Conservation (phyloP, 2,797 vertebrate species). For the Sebastes kiyomatsui region DNA sequence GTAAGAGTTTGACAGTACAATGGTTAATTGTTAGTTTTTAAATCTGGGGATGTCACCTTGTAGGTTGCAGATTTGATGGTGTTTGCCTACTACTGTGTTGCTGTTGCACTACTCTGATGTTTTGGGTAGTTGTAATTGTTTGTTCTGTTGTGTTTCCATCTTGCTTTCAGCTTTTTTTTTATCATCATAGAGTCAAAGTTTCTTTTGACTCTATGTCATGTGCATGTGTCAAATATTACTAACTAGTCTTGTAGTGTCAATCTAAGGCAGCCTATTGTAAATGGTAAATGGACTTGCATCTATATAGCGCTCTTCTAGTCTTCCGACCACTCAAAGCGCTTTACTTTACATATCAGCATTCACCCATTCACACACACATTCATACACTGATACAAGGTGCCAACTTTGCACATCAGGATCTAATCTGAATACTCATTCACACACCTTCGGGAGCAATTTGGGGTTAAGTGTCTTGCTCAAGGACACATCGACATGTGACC, state of each 20-base stretch:
- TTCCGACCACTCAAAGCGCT: no score
- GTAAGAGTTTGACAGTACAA: background rate
- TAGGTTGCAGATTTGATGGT: background rate
- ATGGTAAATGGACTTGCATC: no score
- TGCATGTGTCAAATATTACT: background rate
- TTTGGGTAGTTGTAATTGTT: background rate
- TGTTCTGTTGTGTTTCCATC: background rate
- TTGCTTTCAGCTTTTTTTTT: background rate
- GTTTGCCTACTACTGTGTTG: background rate
- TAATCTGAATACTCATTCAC: no score
- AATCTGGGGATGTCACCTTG: background rate
- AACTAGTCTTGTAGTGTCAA: background rate
- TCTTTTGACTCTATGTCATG: background rate
- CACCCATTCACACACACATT: no score
- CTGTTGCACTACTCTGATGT: background rate
- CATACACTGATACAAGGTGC: no score
- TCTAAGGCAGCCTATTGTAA: background rate
- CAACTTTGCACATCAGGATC: no score
- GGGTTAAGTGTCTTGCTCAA: no score
- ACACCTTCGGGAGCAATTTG: no score
- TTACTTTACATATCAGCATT: no score
- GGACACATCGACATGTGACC: no score
- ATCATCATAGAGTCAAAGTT: background rate
- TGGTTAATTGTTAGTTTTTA: background rate
- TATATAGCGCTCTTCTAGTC: no score